Evolutionary conservation across 2,113 vertebrate species (phyloP).

Genomic region (Dendrocopos noguchii): DNA sequence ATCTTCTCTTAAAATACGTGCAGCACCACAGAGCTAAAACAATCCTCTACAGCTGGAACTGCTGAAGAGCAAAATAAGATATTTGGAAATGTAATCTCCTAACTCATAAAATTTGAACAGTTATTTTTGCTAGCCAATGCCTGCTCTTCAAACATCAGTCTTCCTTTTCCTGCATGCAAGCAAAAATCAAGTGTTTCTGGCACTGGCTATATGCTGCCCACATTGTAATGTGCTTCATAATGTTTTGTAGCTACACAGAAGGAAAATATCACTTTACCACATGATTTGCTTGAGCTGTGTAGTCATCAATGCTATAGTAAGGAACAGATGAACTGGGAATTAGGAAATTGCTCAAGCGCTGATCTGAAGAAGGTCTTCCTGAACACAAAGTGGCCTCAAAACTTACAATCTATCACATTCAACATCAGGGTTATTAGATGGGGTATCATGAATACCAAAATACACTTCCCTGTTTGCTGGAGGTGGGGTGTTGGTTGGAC

Average conservation of each 20-base stretch:
- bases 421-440: constrained; percentile 70
- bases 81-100: background rate
- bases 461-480: constrained; percentile 67
- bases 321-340: constrained; percentile 3
- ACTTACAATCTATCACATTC: constrained; percentile 80
- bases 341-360: background rate
- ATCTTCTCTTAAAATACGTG: background rate
- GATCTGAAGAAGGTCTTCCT: background rate
- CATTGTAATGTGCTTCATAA: background rate
- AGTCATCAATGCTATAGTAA: background rate
- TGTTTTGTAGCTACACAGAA: constrained; percentile 22
- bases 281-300: background rate
- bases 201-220: background rate
- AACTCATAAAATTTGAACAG: background rate
- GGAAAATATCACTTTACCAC: background rate
- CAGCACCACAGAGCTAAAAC: background rate
- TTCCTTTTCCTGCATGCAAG: background rate
- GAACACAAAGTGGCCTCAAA: background rate
- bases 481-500: constrained; percentile 72
- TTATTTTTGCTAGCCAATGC: background rate
- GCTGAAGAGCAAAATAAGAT: background rate
- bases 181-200: background rate
- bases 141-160: background rate
- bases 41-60: background rate
- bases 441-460: constrained; percentile 56